phyloP scores from a whole-genome alignment of 2,113 vertebrate species.

The Dipodomys merriami region DNA sequence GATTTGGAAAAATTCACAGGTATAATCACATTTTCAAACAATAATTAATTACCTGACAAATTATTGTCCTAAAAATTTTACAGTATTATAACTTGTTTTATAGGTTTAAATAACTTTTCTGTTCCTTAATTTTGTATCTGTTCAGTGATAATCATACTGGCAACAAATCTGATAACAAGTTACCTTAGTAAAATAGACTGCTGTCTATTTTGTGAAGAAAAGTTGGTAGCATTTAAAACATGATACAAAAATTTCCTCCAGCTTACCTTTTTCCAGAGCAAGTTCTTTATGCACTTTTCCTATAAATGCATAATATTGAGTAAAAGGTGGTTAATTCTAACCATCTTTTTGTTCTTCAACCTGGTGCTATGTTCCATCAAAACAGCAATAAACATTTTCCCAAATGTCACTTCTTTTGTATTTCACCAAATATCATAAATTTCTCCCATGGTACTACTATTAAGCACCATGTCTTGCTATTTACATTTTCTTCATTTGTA shows the following conservation, averaged over 20 bases:
- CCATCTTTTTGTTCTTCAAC: conserved; percentile 77
- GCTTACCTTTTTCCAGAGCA: conserved; percentile 27
- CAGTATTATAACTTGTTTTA: conserved; percentile 71
- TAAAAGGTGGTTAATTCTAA: conserved; percentile 63
- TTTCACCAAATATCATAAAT: conserved; percentile 61
- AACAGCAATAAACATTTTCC: conserved; percentile 78
- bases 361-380: conserved; percentile 83
- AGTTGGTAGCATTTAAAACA: conserved; percentile 53
- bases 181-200: conserved; percentile 56
- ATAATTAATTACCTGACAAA: conserved; percentile 66
- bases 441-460: conserved; percentile 45
- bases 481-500: conserved; percentile 61
- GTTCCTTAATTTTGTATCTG: conserved; percentile 72
- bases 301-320: conserved; percentile 68
- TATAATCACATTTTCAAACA: conserved; percentile 72
- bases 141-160: conserved; percentile 55
- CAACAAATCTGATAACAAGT: conserved; percentile 57
- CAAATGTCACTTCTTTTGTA: conserved; percentile 38
- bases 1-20: conserved; percentile 59
- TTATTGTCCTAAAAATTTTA: conserved; percentile 71
- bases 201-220: conserved; percentile 61
- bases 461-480: conserved; percentile 62
- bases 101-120: conserved; percentile 65
- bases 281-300: conserved; percentile 50
- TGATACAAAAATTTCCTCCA: conserved; percentile 50